phyloP scores from a whole-genome alignment of 2,797 vertebrate genomes.

The Cyprinodon diabolis region DNA sequence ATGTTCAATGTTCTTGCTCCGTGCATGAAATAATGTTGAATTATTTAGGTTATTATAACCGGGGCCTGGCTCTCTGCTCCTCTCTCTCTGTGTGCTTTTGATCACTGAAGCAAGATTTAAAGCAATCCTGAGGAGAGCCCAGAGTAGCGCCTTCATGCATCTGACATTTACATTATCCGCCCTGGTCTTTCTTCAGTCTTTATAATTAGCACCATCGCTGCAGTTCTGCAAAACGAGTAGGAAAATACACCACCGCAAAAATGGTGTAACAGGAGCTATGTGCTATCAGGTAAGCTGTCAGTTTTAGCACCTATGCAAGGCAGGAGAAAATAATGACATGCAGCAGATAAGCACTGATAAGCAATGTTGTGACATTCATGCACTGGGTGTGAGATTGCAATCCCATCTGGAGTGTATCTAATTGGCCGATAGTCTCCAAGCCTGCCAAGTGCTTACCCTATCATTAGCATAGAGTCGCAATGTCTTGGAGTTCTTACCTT shows the following conservation, averaged over 20 bases:
- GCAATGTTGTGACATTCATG: slow-evolving; percentile 39
- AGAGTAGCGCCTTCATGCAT: slow-evolving; percentile 40
- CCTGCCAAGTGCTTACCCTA: slow-evolving; percentile 53
- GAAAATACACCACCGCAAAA: slow-evolving; percentile 26
- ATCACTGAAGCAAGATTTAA: slow-evolving; percentile 63
- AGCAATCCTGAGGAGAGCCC: slow-evolving; percentile 51
- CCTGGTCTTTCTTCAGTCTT: slow-evolving; percentile 46
- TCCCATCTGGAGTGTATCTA: slow-evolving; percentile 40
- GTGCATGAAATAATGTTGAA: slow-evolving; percentile 49
- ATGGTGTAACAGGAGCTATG: slow-evolving; percentile 17
- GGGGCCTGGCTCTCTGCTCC: slow-evolving; percentile 33
- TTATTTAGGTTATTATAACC: slow-evolving; percentile 50
- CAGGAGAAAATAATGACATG: slow-evolving; percentile 42
- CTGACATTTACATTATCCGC: slow-evolving; percentile 69
- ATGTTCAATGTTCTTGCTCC: slow-evolving; percentile 57
- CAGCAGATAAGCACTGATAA: slow-evolving; percentile 7
- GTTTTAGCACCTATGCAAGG: slow-evolving; percentile 14
- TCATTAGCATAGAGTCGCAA: slow-evolving; percentile 42
- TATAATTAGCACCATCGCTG: slow-evolving; percentile 63
- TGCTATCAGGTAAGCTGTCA: slow-evolving; percentile 32
- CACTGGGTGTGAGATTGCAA: slow-evolving; percentile 1
- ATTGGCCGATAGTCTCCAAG: slow-evolving; percentile 50
- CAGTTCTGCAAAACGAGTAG: slow-evolving; percentile 24
- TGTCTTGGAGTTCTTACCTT: slow-evolving; percentile 53
- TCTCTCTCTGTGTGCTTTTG: slow-evolving; percentile 54